A percentile compares a stretch with the other conserved stretches of the same genome.
Conservation (phyloP, 2,797 vertebrate genomes). For the Hyperoplus lanceolatus region DNA sequence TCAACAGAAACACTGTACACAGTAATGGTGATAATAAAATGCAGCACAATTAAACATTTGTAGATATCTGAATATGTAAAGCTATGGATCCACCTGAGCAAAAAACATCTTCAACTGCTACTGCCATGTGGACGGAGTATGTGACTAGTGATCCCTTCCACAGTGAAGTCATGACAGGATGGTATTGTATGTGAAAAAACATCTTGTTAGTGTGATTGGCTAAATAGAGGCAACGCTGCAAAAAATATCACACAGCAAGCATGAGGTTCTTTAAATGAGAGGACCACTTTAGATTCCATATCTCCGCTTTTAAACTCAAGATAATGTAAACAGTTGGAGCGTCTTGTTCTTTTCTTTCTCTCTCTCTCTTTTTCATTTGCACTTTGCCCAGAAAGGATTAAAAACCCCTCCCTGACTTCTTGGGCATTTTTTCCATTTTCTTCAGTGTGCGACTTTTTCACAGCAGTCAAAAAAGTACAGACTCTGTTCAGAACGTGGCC, state of each 20-base stretch:
- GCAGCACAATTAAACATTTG: conserved; percentile 23
- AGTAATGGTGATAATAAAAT: conserved; percentile 29
- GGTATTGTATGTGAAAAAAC: conserved; percentile 12
- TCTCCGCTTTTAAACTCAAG: conserved; percentile 14
- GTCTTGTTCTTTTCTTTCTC: background rate
- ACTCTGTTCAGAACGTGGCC: conserved; percentile 25
- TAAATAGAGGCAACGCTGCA: conserved; percentile 36
- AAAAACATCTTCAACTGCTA: conserved; percentile 51
- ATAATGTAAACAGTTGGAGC: conserved; percentile 60
- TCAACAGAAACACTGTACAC: conserved; percentile 50
- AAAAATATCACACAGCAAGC: conserved; percentile 52
- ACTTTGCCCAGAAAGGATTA: conserved; percentile 34
- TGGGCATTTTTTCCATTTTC: conserved; percentile 39
- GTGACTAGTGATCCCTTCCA: conserved; percentile 32
- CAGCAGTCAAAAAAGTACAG: conserved; percentile 55
- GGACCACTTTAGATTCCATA: conserved; percentile 1
- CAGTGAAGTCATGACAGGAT: conserved; percentile 21
- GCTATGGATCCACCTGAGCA: conserved; percentile 57
- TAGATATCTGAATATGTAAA: conserved; percentile 64
- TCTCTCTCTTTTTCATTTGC: conserved; percentile 26
- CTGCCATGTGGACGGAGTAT: conserved; percentile 67
- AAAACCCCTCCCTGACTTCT: background rate
- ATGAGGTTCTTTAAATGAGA: conserved; percentile 35
- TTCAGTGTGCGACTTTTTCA: conserved; percentile 78
- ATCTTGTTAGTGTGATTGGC: conserved; percentile 29